Conservation (phyloP, 2,797 vertebrate genomes). For the Gorsachius magnificus region DNA sequence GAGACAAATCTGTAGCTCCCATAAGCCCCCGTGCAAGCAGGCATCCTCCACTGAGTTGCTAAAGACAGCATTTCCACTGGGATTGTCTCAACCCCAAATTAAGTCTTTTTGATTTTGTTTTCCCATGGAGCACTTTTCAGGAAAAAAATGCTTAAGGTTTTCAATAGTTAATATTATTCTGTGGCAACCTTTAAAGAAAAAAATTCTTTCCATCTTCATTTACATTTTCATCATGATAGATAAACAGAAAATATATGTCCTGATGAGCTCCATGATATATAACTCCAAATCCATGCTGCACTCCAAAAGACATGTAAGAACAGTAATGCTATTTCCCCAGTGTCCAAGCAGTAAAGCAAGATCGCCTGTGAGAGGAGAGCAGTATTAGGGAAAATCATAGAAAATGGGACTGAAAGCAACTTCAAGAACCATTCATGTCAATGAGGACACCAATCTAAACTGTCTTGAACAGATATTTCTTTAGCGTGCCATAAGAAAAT, state of each 20-base stretch:
- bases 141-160: neutral
- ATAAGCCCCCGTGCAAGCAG: neutral
- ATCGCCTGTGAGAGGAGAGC: neutral
- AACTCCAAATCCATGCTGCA: neutral
- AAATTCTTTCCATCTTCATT: neutral
- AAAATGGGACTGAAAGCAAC: neutral
- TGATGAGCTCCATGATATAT: neutral
- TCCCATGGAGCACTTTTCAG: neutral
- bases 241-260: neutral
- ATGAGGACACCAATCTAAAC: neutral
- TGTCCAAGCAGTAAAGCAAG: neutral
- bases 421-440: neutral
- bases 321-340: neutral
- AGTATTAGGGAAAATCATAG: neutral
- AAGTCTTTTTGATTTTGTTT: neutral
- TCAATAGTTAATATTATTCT: neutral
- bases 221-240: neutral
- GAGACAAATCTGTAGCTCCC: neutral
- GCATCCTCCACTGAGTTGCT: neutral
- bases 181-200: neutral
- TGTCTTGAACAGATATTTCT: neutral
- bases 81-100: neutral
- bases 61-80: neutral
- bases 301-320: neutral
- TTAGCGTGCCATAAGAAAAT: neutral